Base-by-base conservation (phyloP, 2,888 invertebrate species). In the Brachyptera risi region DNA sequence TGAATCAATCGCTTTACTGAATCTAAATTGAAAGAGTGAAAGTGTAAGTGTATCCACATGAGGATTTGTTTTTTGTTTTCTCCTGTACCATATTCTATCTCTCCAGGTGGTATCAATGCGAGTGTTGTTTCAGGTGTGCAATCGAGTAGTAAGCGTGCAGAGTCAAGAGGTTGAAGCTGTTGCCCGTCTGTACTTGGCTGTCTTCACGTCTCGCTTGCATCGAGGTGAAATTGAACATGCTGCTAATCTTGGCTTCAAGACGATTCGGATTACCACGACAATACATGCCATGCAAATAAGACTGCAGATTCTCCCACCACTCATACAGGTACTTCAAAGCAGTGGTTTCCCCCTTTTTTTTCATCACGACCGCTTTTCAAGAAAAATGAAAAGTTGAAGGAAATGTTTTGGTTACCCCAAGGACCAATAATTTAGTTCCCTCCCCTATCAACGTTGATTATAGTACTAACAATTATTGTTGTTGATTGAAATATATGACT, bases 101-200 rank as follows among this genome's bases (percentile, higher is more conserved):
- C n/a, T n/a, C n/a, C n/a, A n/a, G n/a, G n/a, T n/a, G n/a, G n/a
- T n/a, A n/a, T n/a, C n/a, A n/a, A n/a, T n/a, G n/a, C n/a, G n/a
- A n/a, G n/a, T n/a, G n/a, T n/a, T n/a, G n/a, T n/a, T n/a, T 21
- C 70, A 70, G 24, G 65, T 78, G 37, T 79, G 78, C 65, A 72
- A 71, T 56, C 68, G 72, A 31, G 75, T 74, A 62, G 70, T 68
- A 38, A 67, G 67, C 7, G 68, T 79, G 1, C 79, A 80, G 61
- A 64, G 73, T 1, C 73, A 75, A 58, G 79, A 80, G 66, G 61
- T 80, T n/a, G 73, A 70, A 63, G 74, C 75, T 1, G 72, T 80
- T 1, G 72, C 74, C 1, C 69, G 72, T 61, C 67, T 80, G 58
- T 80, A 80, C 63, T 69, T 69, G 4, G 71, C 73, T 1, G 75